phyloP scores from a whole-genome alignment of 2,888 invertebrate genomes.

The Philopedon plagiatum region DNA sequence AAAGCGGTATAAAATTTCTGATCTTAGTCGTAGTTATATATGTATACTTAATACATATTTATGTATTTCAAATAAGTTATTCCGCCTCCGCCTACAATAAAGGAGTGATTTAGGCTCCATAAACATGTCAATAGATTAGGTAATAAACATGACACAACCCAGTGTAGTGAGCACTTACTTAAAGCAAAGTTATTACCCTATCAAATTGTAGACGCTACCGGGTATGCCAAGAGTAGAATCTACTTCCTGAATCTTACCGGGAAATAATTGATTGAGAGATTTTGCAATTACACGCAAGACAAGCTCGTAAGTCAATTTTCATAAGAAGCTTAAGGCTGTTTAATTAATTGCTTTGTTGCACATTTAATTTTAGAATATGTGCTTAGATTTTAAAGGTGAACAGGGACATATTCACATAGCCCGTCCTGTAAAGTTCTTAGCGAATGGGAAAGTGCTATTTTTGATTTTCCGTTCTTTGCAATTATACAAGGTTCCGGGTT shows the following conservation, averaged over 20 bases:
- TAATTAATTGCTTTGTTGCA: conserved; percentile 16
- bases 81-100: not conserved
- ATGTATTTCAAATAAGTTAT: not conserved
- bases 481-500: too few relatives aligned
- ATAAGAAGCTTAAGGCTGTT: not conserved
- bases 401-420: too few relatives aligned
- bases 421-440: too few relatives aligned
- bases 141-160: not conserved
- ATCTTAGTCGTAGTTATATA: too few relatives aligned
- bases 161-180: not conserved
- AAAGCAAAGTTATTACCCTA: not conserved
- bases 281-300: conserved; percentile 18
- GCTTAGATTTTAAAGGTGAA: not conserved
- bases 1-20: too few relatives aligned
- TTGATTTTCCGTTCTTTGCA: too few relatives aligned
- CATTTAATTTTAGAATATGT: not conserved
- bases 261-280: conserved; percentile 22
- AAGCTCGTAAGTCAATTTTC: conserved; percentile 18
- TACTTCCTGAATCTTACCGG: not conserved
- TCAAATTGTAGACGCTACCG: conserved; percentile 11
- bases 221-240: not conserved
- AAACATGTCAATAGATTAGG: not conserved
- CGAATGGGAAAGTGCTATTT: too few relatives aligned
- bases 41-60: too few relatives aligned
- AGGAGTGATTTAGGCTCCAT: not conserved